Evolutionary conservation across 1,140 invertebrate species (phyloP).

Genomic region (Nilaparvata lugens): DNA sequence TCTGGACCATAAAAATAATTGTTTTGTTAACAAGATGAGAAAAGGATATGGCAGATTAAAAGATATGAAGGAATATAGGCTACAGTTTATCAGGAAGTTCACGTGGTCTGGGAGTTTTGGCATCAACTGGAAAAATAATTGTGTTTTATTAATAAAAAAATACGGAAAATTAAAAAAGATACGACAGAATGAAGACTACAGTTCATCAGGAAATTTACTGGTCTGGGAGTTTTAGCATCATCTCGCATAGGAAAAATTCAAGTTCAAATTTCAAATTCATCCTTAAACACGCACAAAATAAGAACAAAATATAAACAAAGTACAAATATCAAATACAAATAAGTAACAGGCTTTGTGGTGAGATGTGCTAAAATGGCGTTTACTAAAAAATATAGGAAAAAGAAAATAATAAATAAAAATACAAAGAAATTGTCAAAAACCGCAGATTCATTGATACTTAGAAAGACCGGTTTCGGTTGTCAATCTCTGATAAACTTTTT

Average conservation of each 20-base stretch:
- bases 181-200: neutral
- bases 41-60: neutral
- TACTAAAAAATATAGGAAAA: too few relatives aligned
- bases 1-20: constrained; percentile 9
- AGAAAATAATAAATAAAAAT: too few relatives aligned
- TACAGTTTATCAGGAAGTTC: constrained; percentile 15
- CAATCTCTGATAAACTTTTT: too few relatives aligned
- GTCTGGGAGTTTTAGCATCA: constrained; percentile 15
- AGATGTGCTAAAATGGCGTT: too few relatives aligned
- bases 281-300: too few relatives aligned
- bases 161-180: neutral
- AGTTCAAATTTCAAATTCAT: neutral
- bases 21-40: neutral
- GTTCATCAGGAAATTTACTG: constrained; percentile 18
- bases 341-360: too few relatives aligned
- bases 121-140: constrained; percentile 14
- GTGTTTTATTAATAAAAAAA: neutral
- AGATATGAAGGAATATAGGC: neutral
- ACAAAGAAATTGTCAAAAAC: too few relatives aligned
- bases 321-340: too few relatives aligned
- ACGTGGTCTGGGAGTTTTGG: constrained; percentile 16
- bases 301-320: too few relatives aligned
- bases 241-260: neutral
- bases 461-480: too few relatives aligned
- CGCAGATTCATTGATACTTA: too few relatives aligned